Evolutionary conservation across 2,797 vertebrate species (phyloP).

Genomic region (Sorex maritimensis): DNA sequence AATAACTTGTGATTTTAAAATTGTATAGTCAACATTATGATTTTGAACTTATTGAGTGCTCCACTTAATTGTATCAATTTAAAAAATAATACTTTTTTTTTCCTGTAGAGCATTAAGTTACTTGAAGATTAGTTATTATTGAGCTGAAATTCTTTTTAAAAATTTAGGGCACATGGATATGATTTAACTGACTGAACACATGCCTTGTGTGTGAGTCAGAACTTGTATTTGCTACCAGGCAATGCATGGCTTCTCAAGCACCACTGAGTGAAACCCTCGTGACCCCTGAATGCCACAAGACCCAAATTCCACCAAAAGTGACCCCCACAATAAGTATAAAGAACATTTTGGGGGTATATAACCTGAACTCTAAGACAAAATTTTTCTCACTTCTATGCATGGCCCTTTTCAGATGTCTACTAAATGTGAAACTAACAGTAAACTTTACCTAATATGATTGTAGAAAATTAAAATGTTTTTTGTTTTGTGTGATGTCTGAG

Average conservation of each 20-base stretch:
- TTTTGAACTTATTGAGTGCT: conserved; percentile 24
- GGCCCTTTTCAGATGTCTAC: not conserved
- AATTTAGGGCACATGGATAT: no score
- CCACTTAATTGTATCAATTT: conserved; percentile 1
- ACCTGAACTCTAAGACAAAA: not conserved
- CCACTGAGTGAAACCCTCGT: no score
- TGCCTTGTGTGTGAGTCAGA: no score
- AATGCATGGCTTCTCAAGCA: no score
- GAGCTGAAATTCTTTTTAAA: not conserved
- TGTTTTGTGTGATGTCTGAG: conserved; percentile 4
- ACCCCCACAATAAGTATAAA: not conserved
- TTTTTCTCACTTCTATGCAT: not conserved
- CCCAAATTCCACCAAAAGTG: no score
- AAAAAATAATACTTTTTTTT: not conserved
- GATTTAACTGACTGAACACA: no score
- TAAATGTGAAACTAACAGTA: not conserved
- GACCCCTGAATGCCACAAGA: no score
- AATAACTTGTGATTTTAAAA: conserved; percentile 22
- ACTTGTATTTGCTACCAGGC: no score
- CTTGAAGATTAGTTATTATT: not conserved
- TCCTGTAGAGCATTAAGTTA: not conserved
- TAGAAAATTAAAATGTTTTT: conserved; percentile 7
- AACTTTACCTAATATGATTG: not conserved
- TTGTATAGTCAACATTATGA: not conserved
- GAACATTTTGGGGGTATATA: not conserved